Evolutionary conservation across 1,140 invertebrate genomes (phyloP), one percentile per base, ranked within the genome.

Genomic region (Euwallacea similis): DNA sequence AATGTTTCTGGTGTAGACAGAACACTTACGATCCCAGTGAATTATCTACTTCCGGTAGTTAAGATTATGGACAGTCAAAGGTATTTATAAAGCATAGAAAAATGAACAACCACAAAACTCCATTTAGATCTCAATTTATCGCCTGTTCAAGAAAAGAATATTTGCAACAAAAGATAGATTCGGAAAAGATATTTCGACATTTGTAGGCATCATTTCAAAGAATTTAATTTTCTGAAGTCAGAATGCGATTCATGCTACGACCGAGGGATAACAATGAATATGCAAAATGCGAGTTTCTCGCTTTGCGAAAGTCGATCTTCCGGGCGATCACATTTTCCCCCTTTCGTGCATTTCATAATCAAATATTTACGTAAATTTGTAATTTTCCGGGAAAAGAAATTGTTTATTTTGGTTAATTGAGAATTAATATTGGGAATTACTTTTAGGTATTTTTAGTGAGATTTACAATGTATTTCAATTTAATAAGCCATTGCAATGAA

Each of bases 141-240:
- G 10, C 55, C 55, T 41, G 55, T 0, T 58, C 6, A 33, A 16
- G 6, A 58, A 58, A 10, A 10, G 21, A 15, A 58, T 41, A 33
- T 58, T 58, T n/a, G 55, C 55, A 11, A 61, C 59, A 61, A 61
- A 58, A 61, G 59, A 41, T 6, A 61, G 13, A 50, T 6, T 10
- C 46, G 21, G 21, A 33, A 33, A 33, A 33, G 21, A 33, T 33
- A 33, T 33, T 58, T 21, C 10, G 59, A 42, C 21, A 61, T 61
- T 61, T 61, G 42, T 61, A 61, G 11, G 59, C 10, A 61, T 43
- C 46, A 9, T n/a, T 61, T 10, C 33, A 61, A 61, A 41, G 59
- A 61, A 61, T 61, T 61, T 61, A 61, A 61, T 61, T 61, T 61
- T 61, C 59, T 61, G 10, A 42, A 61, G 11, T 8, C 16, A 6